phyloP scores from a whole-genome alignment of 2,113 vertebrate genomes.

The Formicarius rufipectus region DNA sequence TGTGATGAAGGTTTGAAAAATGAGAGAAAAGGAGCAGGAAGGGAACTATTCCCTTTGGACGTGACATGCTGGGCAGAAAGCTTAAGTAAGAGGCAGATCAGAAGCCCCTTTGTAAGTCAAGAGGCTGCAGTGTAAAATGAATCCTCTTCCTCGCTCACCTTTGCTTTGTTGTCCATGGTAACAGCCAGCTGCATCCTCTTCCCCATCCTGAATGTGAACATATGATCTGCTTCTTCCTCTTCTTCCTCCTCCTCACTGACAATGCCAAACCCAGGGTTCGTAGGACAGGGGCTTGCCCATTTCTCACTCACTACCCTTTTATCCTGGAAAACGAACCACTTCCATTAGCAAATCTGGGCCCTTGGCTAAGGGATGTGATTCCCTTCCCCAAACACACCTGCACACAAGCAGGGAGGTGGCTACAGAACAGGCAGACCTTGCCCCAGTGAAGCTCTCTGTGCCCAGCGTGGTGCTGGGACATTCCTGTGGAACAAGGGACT shows the following conservation, averaged over 20 bases:
- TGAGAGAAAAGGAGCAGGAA: not conserved
- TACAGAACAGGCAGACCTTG: not conserved
- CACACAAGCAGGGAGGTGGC: not conserved
- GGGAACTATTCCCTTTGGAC: not conserved
- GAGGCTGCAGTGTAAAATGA: not conserved
- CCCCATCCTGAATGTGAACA: slow-evolving; percentile 77
- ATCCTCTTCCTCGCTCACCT: slow-evolving; percentile 75
- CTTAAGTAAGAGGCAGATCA: not conserved
- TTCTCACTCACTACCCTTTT: slow-evolving; percentile 88
- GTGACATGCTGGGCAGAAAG: not conserved
- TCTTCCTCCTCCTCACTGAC: slow-evolving; percentile 72
- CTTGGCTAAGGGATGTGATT: not conserved
- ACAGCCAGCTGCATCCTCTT: slow-evolving; percentile 89
- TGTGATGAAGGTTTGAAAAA: not conserved
- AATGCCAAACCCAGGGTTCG: slow-evolving; percentile 24
- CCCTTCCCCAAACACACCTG: slow-evolving; percentile 46
- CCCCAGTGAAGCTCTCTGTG: not conserved
- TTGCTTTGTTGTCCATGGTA: slow-evolving; percentile 89
- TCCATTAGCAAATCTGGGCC: not conserved
- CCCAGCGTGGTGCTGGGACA: not conserved
- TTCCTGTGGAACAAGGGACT: slow-evolving; percentile 37
- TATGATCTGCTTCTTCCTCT: slow-evolving; percentile 52
- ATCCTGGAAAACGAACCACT: slow-evolving; percentile 73
- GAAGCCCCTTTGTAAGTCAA: not conserved
- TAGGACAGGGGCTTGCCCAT: slow-evolving; percentile 53